These are phyloP conservation scores for Ailuropoda melanoleuca DNA, from an alignment of 2,113 vertebrate genomes.

Conservation along the genomic window DNA sequence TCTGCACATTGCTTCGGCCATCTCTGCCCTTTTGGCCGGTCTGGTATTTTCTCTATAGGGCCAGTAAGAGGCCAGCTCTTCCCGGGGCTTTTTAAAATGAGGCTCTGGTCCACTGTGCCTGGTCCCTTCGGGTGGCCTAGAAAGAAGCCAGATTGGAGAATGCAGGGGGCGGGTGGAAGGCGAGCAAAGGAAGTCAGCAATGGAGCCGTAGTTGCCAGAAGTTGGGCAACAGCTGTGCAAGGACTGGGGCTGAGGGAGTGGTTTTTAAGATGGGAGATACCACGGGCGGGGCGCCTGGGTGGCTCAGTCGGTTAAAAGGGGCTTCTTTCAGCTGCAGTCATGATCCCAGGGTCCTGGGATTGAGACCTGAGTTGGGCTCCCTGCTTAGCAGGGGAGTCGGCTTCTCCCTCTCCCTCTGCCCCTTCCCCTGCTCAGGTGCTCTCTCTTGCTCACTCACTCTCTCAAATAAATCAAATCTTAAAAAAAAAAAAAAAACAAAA, in stretches of 20 bases:
- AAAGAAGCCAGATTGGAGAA: neutral
- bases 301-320: neutral
- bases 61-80: neutral
- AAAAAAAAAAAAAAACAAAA: neutral
- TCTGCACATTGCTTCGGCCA: neutral
- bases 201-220: neutral
- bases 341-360: neutral
- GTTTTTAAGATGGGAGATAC: neutral
- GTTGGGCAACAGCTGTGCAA: neutral
- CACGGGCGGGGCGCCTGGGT: neutral
- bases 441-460: neutral
- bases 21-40: constrained; percentile 34
- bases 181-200: neutral
- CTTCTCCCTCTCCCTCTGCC: neutral
- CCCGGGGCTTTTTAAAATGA: neutral
- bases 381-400: neutral
- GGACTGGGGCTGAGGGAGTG: neutral
- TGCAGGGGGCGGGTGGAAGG: too few relatives aligned
- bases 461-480: neutral
- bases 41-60: constrained; percentile 47
- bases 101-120: neutral
- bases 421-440: neutral
- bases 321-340: neutral
- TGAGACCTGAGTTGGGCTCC: neutral
- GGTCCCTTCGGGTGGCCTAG: neutral